phyloP scores from a whole-genome alignment of 2,888 invertebrate genomes.

The Suillia variegata region DNA sequence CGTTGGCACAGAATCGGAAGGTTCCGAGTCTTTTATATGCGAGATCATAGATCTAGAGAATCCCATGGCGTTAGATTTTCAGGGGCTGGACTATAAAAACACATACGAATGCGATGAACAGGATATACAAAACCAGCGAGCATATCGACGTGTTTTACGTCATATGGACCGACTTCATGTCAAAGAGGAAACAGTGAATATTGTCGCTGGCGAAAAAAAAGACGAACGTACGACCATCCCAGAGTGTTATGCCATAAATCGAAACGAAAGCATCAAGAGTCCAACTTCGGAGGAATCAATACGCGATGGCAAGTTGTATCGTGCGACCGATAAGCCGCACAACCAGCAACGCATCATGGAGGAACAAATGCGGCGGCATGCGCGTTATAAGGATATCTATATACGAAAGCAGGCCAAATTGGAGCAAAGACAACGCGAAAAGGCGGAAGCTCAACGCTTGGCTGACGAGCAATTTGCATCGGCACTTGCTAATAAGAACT shows the following conservation, averaged over 20 bases:
- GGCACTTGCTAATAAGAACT: conserved; percentile 41
- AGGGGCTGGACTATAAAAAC: conserved; percentile 56
- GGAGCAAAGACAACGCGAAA: conserved; percentile 18
- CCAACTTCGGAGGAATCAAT: conserved; percentile 10
- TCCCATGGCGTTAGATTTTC: conserved; percentile 54
- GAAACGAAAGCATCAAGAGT: conserved; percentile 17
- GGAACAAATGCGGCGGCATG: conserved; percentile 38
- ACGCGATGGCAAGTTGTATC: conserved; percentile 41
- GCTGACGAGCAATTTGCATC: conserved; percentile 28
- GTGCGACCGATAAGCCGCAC: conserved; percentile 45
- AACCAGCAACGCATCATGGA: conserved; percentile 36
- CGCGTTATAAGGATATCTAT: conserved; percentile 51
- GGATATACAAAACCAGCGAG: conserved; percentile 47
- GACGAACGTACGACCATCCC: conserved; percentile 44
- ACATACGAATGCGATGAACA: conserved; percentile 56
- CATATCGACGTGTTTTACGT: conserved; percentile 49
- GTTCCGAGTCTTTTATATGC: conserved; percentile 47
- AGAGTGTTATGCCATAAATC: conserved; percentile 34
- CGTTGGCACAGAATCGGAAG: conserved; percentile 41
- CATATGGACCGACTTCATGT: conserved; percentile 47
- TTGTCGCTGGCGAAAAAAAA: conserved; percentile 43
- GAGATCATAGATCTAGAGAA: conserved; percentile 56
- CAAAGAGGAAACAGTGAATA: conserved; percentile 34
- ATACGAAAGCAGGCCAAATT: conserved; percentile 34
- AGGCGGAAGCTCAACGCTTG: conserved; percentile 25